Evolutionary conservation across 2,113 vertebrate species (phyloP).

Genomic region (Promerops cafer): DNA sequence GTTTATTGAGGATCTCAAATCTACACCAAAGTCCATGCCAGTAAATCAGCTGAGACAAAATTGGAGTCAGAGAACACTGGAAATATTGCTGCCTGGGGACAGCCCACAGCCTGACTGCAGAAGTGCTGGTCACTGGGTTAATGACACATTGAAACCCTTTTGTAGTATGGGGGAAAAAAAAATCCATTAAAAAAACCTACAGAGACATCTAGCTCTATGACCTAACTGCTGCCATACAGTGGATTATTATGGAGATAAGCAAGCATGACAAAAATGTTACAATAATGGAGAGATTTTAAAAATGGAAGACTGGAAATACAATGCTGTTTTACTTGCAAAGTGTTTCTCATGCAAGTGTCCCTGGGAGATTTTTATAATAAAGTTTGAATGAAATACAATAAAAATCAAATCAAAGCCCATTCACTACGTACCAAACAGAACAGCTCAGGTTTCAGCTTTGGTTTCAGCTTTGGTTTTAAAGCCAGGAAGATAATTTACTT

Average conservation of each 20-base stretch:
- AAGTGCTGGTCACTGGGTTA: conserved; percentile 41
- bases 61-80: neutral
- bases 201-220: conserved; percentile 38
- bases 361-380: conserved; percentile 45
- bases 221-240: neutral
- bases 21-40: neutral
- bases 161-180: neutral
- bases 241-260: neutral
- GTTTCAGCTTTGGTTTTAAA: conserved; percentile 41
- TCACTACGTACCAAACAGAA: conserved; percentile 3
- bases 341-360: conserved; percentile 18
- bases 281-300: neutral
- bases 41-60: neutral
- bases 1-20: neutral
- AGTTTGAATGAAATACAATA: conserved; percentile 39
- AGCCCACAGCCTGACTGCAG: neutral
- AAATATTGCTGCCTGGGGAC: neutral
- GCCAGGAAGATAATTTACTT: neutral
- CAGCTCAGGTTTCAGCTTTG: conserved; percentile 16
- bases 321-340: neutral
- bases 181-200: conserved; percentile 24
- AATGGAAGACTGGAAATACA: neutral
- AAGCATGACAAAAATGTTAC: neutral
- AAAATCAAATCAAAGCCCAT: conserved; percentile 45
- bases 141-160: conserved; percentile 9